Percentiles rank a stretch among this genome's conserved stretches.
Evolutionary conservation across 1,140 invertebrate species (phyloP).

Genomic region (Gryon sp.): DNA sequence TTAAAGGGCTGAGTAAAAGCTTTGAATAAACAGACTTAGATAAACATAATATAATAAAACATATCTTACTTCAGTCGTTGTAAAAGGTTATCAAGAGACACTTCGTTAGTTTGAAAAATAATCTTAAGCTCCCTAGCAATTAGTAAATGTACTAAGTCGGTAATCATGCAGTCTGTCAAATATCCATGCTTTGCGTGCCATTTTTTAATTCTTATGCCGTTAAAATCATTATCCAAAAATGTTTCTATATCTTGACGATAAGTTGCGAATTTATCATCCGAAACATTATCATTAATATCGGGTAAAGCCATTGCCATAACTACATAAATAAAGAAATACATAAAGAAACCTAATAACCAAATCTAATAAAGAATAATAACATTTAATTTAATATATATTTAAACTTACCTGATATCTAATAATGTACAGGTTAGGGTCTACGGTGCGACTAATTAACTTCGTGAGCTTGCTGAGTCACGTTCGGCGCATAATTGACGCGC

Average conservation of each 20-base stretch:
- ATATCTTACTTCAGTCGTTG: constrained; percentile 1
- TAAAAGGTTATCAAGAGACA: constrained; percentile 13
- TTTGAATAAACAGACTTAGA: not conserved
- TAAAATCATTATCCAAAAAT: constrained; percentile 4
- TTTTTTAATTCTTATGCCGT: constrained; percentile 9
- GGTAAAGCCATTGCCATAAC: not conserved
- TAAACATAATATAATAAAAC: constrained; percentile 8
- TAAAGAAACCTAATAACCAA: not conserved
- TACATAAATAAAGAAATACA: not conserved
- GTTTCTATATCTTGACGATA: constrained; percentile 5
- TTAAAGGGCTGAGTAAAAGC: not conserved
- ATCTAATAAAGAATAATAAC: too few relatives aligned
- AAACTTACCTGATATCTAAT: too few relatives aligned
- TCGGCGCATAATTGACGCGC: too few relatives aligned
- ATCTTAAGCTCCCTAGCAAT: constrained; percentile 6
- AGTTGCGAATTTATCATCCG: not conserved
- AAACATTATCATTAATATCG: not conserved
- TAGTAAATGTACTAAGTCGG: constrained; percentile 4
- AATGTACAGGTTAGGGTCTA: too few relatives aligned
- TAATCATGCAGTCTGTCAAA: not conserved
- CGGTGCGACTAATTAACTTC: too few relatives aligned
- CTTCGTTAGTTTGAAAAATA: not conserved
- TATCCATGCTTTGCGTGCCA: constrained; percentile 5
- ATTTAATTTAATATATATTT: too few relatives aligned
- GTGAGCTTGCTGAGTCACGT: too few relatives aligned